Conservation (phyloP, 1,140 invertebrate species). For the Nasonia longicornis region DNA sequence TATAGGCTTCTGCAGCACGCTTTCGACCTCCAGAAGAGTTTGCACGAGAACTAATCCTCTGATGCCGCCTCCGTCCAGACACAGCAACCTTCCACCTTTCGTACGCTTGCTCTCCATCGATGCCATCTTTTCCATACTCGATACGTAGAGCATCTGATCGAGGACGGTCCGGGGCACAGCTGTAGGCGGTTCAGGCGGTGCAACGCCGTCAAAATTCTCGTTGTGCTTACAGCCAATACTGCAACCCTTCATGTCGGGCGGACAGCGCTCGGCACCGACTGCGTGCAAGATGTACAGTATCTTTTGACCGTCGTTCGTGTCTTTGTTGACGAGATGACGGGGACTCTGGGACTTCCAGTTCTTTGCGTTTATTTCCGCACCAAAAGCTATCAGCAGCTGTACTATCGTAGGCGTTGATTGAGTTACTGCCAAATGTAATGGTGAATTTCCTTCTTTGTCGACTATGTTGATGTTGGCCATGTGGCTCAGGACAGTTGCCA, state of each 20-base stretch:
- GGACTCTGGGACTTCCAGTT: slow-evolving; percentile 83
- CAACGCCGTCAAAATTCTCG: slow-evolving; percentile 75
- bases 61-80: slow-evolving; percentile 95
- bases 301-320: slow-evolving; percentile 73
- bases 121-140: slow-evolving; percentile 71
- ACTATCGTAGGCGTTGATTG: slow-evolving; percentile 74
- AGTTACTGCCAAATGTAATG: slow-evolving; percentile 81
- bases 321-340: slow-evolving; percentile 79
- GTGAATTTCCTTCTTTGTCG: slow-evolving; percentile 84
- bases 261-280: slow-evolving; percentile 86
- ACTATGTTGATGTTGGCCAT: slow-evolving; percentile 75
- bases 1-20: slow-evolving; percentile 78
- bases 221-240: slow-evolving; percentile 70
- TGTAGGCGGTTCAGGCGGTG: slow-evolving; percentile 72
- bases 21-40: slow-evolving; percentile 88
- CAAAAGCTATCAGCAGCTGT: slow-evolving; percentile 89
- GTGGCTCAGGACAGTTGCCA: slow-evolving; percentile 82
- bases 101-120: slow-evolving; percentile 52
- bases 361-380: slow-evolving; percentile 83
- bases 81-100: slow-evolving; percentile 76
- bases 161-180: slow-evolving; percentile 72
- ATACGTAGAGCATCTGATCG: slow-evolving; percentile 72
- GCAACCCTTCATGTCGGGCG: slow-evolving; percentile 71
- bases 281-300: slow-evolving; percentile 86
- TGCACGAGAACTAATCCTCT: slow-evolving; percentile 90